phyloP scores from a whole-genome alignment of 2,888 invertebrate species.

The Troides aeacus region DNA sequence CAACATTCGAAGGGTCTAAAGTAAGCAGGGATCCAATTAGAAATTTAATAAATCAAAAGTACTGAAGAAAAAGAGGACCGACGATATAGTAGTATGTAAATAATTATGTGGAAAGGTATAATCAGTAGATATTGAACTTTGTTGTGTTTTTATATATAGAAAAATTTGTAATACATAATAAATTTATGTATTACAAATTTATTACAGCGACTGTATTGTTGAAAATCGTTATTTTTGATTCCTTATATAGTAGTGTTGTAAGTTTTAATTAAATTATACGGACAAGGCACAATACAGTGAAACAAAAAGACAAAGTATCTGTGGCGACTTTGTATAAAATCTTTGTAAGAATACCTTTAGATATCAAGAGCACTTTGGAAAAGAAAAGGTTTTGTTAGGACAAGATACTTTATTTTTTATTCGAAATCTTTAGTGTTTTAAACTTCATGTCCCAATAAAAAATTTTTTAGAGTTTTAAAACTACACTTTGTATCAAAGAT shows the following conservation, averaged over 20 bases:
- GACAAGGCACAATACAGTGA: neutral
- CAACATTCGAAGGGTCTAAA: too few relatives aligned
- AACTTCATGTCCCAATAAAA: neutral
- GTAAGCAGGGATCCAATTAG: too few relatives aligned
- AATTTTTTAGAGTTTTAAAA: neutral
- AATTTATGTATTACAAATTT: too few relatives aligned
- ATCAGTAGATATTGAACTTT: too few relatives aligned
- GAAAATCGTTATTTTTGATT: neutral
- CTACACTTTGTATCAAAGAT: neutral
- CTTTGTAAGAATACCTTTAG: conserved; percentile 12
- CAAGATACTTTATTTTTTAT: conserved; percentile 5
- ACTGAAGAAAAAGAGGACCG: too few relatives aligned
- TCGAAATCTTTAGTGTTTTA: conserved; percentile 1
- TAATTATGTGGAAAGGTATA: too few relatives aligned
- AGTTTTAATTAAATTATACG: conserved; percentile 2
- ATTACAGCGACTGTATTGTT: too few relatives aligned
- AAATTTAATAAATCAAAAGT: too few relatives aligned
- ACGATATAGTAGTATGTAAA: too few relatives aligned
- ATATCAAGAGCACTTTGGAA: conserved; percentile 12
- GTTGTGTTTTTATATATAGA: too few relatives aligned
- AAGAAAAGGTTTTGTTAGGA: conserved; percentile 9
- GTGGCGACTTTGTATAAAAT: conserved; percentile 15
- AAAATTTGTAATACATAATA: too few relatives aligned
- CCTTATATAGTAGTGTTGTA: neutral
- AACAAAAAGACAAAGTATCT: conserved; percentile 17